Conservation (phyloP, 2,888 invertebrate genomes). For the Dryobotodes eremita region DNA sequence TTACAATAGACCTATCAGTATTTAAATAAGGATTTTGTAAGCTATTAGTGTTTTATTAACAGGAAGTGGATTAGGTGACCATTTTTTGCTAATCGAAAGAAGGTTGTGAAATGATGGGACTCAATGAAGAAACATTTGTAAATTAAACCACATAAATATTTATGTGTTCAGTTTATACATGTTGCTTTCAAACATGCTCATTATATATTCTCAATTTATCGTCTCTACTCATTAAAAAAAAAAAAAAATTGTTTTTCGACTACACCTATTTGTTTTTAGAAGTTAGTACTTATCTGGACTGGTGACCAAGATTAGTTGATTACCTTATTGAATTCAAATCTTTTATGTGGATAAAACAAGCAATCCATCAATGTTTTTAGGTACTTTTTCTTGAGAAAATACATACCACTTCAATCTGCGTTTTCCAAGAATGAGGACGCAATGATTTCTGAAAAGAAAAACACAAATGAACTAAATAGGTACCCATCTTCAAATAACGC, state of each 20-base stretch:
- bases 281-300: not conserved
- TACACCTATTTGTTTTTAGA: not conserved
- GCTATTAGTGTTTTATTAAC: not conserved
- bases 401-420: not conserved
- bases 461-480: not conserved
- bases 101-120: not conserved
- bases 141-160: not conserved
- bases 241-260: not conserved
- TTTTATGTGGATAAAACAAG: not conserved
- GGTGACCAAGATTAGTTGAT: not conserved
- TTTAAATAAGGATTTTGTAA: slow-evolving; percentile 22
- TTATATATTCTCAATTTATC: not conserved
- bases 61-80: slow-evolving; percentile 3
- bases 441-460: not conserved
- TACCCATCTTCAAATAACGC: not conserved
- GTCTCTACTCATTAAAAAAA: not conserved
- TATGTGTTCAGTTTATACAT: not conserved
- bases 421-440: not conserved
- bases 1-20: slow-evolving; percentile 18
- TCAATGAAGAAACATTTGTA: not conserved
- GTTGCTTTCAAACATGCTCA: not conserved
- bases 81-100: not conserved
- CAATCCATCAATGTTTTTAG: not conserved
- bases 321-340: not conserved
- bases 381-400: not conserved